phyloP scores from a whole-genome alignment of 2,797 vertebrate species.

The Siniperca scherzeri region DNA sequence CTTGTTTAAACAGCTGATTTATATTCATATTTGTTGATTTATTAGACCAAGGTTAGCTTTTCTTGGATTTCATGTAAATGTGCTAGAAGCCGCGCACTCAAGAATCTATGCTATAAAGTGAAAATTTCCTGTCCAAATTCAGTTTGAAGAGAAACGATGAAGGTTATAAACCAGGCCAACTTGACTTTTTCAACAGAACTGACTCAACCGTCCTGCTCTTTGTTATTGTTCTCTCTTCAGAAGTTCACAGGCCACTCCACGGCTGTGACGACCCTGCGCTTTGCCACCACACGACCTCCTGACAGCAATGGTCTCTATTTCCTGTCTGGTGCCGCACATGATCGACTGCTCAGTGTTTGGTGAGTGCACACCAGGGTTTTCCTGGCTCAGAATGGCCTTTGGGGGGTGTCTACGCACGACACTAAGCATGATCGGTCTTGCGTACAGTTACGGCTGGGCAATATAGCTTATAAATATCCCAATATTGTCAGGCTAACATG shows the following conservation, averaged over 20 bases:
- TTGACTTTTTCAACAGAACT: background rate
- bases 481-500: too few relatives aligned
- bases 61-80: background rate
- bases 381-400: too few relatives aligned
- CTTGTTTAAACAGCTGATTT: background rate
- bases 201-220: background rate
- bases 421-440: too few relatives aligned
- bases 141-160: background rate
- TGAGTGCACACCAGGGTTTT: conserved; percentile 77
- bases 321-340: conserved; percentile 94
- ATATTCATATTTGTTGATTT: background rate
- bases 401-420: too few relatives aligned
- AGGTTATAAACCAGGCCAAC: background rate
- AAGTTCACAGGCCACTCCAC: conserved; percentile 98
- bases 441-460: too few relatives aligned
- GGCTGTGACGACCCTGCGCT: conserved; percentile 93
- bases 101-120: background rate
- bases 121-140: background rate
- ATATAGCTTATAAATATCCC: too few relatives aligned
- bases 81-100: too few relatives aligned
- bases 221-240: conserved; percentile 75
- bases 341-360: conserved; percentile 97
- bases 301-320: conserved; percentile 96
- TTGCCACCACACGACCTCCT: conserved; percentile 91
- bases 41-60: fast-evolving